These are phyloP conservation scores for Mythimna albipuncta DNA, from an alignment of 2,888 invertebrate genomes.

Conservation along the genomic window DNA sequence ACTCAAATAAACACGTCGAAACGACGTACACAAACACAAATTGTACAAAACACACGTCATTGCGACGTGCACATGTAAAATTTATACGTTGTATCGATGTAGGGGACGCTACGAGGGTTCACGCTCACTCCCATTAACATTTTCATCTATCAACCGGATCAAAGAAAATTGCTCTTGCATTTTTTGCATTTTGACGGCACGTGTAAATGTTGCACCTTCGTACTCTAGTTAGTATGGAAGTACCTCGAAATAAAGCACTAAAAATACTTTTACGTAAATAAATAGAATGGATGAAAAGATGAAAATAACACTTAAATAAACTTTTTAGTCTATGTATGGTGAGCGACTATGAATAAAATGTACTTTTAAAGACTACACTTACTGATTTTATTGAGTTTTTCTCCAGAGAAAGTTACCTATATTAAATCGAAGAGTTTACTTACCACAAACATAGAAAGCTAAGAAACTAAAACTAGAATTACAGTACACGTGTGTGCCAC, in stretches of 20 bases:
- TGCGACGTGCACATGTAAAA: background rate
- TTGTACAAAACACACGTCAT: background rate
- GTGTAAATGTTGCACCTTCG: background rate
- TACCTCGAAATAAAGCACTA: background rate
- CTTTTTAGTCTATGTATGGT: background rate
- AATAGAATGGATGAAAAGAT: no score
- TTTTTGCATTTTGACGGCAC: constrained; percentile 10
- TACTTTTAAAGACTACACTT: background rate
- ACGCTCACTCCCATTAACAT: constrained; percentile 29
- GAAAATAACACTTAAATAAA: background rate
- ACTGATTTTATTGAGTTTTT: background rate
- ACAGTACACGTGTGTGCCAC: no score
- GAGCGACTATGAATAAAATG: constrained; percentile 10
- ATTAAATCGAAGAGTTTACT: constrained; percentile 17
- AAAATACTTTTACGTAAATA: constrained; percentile 5
- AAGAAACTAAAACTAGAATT: background rate
- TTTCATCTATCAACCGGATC: constrained; percentile 33
- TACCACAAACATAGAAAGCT: background rate
- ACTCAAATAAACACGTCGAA: background rate
- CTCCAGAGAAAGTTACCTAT: background rate
- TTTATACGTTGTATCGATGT: background rate
- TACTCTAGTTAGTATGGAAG: background rate
- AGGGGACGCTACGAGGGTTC: background rate
- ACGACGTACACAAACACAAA: constrained; percentile 8
- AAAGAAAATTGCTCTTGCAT: constrained; percentile 22